phyloP scores from a whole-genome alignment of 2,888 invertebrate genomes.

The Orchesella flavescens region DNA sequence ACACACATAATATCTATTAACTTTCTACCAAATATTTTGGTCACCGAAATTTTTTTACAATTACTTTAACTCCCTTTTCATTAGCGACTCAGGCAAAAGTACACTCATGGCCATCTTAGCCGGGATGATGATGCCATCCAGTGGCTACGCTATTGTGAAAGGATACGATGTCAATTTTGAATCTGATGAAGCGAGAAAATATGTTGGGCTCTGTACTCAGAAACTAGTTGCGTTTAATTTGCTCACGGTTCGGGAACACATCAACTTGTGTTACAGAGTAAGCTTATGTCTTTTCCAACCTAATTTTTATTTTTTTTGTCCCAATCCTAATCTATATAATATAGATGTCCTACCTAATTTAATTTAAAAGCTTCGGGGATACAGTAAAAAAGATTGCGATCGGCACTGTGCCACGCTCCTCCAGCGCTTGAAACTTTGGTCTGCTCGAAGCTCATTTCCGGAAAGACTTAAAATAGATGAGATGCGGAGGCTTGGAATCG shows the following conservation, averaged over 20 bases:
- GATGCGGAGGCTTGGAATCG: slow-evolving; percentile 62
- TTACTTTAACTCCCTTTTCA: no score
- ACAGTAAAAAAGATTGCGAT: slow-evolving; percentile 47
- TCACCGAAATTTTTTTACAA: no score
- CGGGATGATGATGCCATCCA: slow-evolving; percentile 64
- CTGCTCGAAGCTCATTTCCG: slow-evolving; percentile 48
- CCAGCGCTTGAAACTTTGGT: slow-evolving; percentile 57
- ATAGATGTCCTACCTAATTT: no score
- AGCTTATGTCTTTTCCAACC: no score
- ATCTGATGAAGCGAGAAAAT: slow-evolving; percentile 40
- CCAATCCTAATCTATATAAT: no score
- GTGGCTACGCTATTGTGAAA: slow-evolving; percentile 60
- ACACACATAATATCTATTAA: no score
- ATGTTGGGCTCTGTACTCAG: slow-evolving; percentile 65
- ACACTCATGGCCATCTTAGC: slow-evolving; percentile 65
- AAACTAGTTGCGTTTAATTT: slow-evolving; percentile 66
- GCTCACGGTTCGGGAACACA: slow-evolving; percentile 66
- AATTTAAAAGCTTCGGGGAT: slow-evolving; percentile 56
- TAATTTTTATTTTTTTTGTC: no score
- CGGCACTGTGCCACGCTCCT: slow-evolving; percentile 44
- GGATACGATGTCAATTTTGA: slow-evolving; percentile 63
- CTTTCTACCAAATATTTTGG: no score
- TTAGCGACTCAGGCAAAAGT: slow-evolving; percentile 64
- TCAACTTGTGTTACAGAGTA: slow-evolving; percentile 65
- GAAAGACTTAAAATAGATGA: slow-evolving; percentile 56